These are phyloP conservation scores for Trachops cirrhosus DNA, from an alignment of 2,797 vertebrate species.

Conservation along the genomic window DNA sequence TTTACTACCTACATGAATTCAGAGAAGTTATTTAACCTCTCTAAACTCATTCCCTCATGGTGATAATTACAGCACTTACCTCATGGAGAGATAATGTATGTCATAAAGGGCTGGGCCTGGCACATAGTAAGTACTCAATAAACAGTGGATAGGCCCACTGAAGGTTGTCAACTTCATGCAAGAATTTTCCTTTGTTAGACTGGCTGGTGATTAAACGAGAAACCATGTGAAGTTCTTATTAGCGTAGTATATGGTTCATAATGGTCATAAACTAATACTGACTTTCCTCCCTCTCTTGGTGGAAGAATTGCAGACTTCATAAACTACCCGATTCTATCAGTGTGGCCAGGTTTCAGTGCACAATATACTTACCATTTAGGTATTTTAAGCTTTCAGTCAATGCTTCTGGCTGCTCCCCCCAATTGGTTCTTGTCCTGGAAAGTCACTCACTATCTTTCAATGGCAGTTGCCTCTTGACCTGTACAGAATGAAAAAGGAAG, in stretches of 20 bases:
- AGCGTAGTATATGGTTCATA: neutral
- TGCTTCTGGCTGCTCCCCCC: neutral
- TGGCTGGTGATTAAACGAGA: neutral
- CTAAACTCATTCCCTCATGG: neutral
- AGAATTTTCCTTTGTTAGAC: neutral
- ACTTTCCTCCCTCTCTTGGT: neutral
- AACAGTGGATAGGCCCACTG: neutral
- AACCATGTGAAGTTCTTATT: neutral
- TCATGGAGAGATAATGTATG: neutral
- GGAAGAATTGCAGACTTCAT: neutral
- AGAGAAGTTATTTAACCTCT: neutral
- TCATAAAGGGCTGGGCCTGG: neutral
- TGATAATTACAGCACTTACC: neutral
- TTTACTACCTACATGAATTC: neutral
- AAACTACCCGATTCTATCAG: neutral
- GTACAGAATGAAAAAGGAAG: slow-evolving; percentile 49
- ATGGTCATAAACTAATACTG: neutral
- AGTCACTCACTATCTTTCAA: neutral
- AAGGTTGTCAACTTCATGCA: neutral
- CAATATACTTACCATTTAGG: slow-evolving; percentile 59
- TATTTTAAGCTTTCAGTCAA: neutral
- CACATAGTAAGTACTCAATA: neutral
- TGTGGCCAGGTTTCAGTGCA: neutral
- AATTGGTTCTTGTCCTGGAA: neutral
- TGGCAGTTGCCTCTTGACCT: slow-evolving; percentile 46